These are phyloP conservation scores for Cephus cinctus DNA, from an alignment of 1,140 invertebrate species.

Conservation along the genomic window DNA sequence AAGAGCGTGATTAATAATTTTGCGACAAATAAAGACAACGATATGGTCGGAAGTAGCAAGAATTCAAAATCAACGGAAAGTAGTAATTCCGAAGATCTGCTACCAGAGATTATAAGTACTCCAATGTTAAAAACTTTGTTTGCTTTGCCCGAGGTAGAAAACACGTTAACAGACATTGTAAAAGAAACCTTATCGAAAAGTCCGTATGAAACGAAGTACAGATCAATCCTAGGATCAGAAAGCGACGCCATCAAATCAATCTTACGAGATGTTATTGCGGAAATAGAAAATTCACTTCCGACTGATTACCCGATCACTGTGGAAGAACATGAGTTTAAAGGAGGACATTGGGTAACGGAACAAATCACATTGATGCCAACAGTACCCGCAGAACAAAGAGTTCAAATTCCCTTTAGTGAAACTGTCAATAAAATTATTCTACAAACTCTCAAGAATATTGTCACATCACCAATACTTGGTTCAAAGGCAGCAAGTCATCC, in stretches of 20 bases:
- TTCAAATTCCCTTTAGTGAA: not conserved
- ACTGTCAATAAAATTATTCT: not conserved
- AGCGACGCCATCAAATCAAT: conserved; percentile 19
- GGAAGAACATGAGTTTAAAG: conserved; percentile 18
- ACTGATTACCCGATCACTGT: conserved; percentile 15
- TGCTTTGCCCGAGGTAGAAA: conserved; percentile 29
- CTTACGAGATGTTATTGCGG: conserved; percentile 16
- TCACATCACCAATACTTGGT: conserved; percentile 26
- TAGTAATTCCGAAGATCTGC: conserved; percentile 20
- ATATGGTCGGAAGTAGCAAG: conserved; percentile 11
- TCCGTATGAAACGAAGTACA: conserved; percentile 13
- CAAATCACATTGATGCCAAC: conserved; percentile 11
- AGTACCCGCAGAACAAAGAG: conserved; percentile 1
- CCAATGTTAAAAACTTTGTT: conserved; percentile 34
- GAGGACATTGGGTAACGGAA: conserved; percentile 14
- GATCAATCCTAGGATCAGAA: conserved; percentile 10
- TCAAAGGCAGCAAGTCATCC: conserved; percentile 19
- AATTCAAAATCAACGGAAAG: too few relatives aligned
- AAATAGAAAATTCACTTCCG: not conserved
- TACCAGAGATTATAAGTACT: conserved; percentile 30
- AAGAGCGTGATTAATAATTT: conserved; percentile 37
- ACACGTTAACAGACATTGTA: conserved; percentile 25
- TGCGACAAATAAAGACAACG: conserved; percentile 11
- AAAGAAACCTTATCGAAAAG: conserved; percentile 23
- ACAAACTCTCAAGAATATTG: conserved; percentile 25